Base-by-base conservation (phyloP, 2,888 invertebrate genomes). In the Drosophila kambysellisi region DNA sequence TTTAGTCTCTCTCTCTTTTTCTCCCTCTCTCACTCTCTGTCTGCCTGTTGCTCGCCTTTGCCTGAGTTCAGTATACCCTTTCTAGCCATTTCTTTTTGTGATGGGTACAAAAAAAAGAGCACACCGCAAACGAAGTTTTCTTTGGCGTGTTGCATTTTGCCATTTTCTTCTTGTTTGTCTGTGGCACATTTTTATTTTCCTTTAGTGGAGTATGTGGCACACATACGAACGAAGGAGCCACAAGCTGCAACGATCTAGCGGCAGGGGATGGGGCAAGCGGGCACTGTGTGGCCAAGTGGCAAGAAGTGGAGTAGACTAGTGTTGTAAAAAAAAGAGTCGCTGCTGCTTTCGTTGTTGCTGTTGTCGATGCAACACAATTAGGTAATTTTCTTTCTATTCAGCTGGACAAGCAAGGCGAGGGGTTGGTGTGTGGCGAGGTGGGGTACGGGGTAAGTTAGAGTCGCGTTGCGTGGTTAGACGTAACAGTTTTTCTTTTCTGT, bases 381-480 rank as follows among this genome's bases (percentile, higher is more conserved):
- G 91, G 90, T 90, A 90, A 90, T 90, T 91, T 85, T 75, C 79
- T 81, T 87, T 81, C 87, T 89, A 77, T 81, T 78, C 76, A 88
- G 78, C 82, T 75, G 71, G 52, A 63, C 51, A 56, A 65, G 39
- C 50, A 15, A 0, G 43, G 20, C 25, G 39, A 12, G 29, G 37
- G 58, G 41, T 11, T n/a, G 25, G 12, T 29, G 4, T 56, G 9
- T 25, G 56, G 30, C 69, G 25, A 53, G n/a, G 51, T 50, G 41
- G 56, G 35, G 53, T n/a, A 20, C 2, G 41, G 48, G 39, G n/a
- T 17, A 25, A 46, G 15, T 52, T 20, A 30, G 12, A 50, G 54
- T n/a, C 12, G 43, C 50, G 52, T 85, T 85, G 88, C 88, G 86
- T 85, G 90, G 84, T 58, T 64, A 33, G 70, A 82, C 80, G 88